Evolutionary conservation across 2,113 vertebrate genomes (phyloP).

Genomic region (Caranx ignobilis): DNA sequence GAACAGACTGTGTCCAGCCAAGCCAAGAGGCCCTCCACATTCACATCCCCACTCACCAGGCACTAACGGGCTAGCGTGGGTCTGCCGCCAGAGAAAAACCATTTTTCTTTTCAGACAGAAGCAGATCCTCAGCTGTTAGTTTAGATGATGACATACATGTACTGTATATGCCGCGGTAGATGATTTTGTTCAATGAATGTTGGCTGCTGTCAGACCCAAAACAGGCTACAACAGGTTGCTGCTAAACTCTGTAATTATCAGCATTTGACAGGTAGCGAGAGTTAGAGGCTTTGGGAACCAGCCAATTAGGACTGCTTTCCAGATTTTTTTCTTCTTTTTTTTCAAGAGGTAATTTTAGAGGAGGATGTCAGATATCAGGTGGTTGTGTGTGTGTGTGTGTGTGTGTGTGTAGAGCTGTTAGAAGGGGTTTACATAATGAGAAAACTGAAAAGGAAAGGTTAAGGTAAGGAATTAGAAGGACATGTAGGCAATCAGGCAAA

Average conservation of each 20-base stretch:
- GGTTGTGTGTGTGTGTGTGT: constrained; percentile 37
- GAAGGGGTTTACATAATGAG: neutral
- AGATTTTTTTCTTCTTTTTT: constrained; percentile 19
- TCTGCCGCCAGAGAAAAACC: constrained; percentile 39
- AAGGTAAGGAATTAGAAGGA: constrained; percentile 5
- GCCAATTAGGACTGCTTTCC: constrained; percentile 56
- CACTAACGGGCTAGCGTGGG: constrained; percentile 52
- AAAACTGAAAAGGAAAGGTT: constrained; percentile 1
- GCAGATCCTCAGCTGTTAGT: constrained; percentile 14
- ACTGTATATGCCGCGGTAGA: constrained; percentile 31
- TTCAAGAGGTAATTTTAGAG: constrained; percentile 51
- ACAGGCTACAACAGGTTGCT: constrained; percentile 65
- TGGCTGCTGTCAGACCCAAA: constrained; percentile 44
- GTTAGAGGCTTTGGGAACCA: constrained; percentile 36
- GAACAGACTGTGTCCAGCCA: constrained; percentile 74
- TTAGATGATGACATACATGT: constrained; percentile 34
- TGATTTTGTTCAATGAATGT: constrained; percentile 57
- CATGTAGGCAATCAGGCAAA: constrained; percentile 10
- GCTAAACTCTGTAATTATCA: constrained; percentile 67
- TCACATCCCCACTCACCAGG: constrained; percentile 70
- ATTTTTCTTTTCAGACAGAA: constrained; percentile 24
- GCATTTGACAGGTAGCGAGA: constrained; percentile 56
- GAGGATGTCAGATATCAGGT: constrained; percentile 46
- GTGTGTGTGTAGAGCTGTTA: neutral
- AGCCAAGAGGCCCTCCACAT: constrained; percentile 80